Conservation (phyloP, 2,113 vertebrate genomes). For the Pyrgilauda ruficollis region DNA sequence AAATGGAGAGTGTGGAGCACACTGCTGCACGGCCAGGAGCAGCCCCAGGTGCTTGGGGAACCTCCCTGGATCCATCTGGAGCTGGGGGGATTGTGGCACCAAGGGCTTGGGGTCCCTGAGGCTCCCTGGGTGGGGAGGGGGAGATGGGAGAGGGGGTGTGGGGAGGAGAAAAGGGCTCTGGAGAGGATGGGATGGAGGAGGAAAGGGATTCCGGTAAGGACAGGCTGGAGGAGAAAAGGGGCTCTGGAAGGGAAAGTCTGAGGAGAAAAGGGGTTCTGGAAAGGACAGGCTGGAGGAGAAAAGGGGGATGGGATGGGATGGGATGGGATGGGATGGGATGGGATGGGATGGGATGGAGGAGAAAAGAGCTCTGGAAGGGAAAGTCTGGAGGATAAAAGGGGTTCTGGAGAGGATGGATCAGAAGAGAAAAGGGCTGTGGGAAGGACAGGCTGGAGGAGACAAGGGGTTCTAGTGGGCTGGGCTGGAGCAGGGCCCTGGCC, state of each 20-base stretch:
- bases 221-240: neutral
- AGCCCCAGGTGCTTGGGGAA: accelerated
- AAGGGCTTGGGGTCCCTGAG: neutral
- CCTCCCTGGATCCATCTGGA: neutral
- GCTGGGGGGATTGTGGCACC: neutral
- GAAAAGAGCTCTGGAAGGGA: neutral
- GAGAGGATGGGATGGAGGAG: neutral
- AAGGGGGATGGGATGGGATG: neutral
- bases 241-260: accelerated
- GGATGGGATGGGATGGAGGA: neutral
- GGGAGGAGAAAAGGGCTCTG: neutral
- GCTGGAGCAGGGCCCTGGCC: neutral
- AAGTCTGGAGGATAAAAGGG: neutral
- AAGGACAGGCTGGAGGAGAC: neutral
- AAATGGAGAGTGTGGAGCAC: neutral
- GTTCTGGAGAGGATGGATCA: accelerated
- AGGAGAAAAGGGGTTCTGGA: too few relatives aligned
- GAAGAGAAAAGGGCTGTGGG: neutral
- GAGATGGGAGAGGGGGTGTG: neutral
- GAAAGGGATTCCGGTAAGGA: too few relatives aligned
- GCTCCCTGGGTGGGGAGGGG: neutral
- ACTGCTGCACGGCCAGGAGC: neutral
- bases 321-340: neutral
- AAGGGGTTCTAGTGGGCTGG: too few relatives aligned
- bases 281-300: accelerated